Base-by-base conservation (phyloP, 2,113 vertebrate genomes). In the Panthera tigris region DNA sequence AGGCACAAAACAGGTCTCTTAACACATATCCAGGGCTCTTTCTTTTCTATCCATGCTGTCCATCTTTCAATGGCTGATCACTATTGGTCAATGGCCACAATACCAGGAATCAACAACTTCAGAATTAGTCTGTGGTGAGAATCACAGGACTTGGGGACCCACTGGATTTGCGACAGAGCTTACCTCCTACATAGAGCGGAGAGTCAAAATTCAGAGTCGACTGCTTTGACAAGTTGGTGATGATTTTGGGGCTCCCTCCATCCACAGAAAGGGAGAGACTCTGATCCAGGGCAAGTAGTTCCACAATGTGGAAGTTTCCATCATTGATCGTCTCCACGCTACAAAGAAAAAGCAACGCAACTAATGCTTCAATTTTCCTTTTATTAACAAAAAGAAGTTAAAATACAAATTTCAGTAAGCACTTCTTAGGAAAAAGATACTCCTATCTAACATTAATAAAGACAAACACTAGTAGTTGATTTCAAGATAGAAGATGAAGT, bases 301-400 rank as follows among this genome's bases (percentile, higher is more conserved):
- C 99, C 98, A 99, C 99, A 48, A 99, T 99, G 80, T 99, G 99
- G 97, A 99, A 99, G 97, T 99, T 99, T 6, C 99, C 99, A 97
- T 99, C 99, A 90, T 99, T 99, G 98, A 99, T 99, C 1, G 99
- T 99, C 99, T 99, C 99, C 98, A 99, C 99, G 18, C 99, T 99
- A 97, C 45, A 98, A 98, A 45, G 97, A 29, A 96, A 98, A 94
- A 39, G 93, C 69, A 97, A 78, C 39, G 61, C 29, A 91, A 57
- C 21, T 86, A 31, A 61, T 91, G 81, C 87, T 80, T 61, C 48
- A 1, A 21, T 97, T 69, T 88, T 63, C 10, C 86, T 33, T 50
- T n/a, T 18, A 29, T 63, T 74, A 91, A 96, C 93, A 6, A 83
- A 45, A 94, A 39, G 6, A 3, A 33, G 4, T 86, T 76, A 78